Evolutionary conservation across 2,888 invertebrate species (phyloP).

Genomic region (Cosmia pyralina): DNA sequence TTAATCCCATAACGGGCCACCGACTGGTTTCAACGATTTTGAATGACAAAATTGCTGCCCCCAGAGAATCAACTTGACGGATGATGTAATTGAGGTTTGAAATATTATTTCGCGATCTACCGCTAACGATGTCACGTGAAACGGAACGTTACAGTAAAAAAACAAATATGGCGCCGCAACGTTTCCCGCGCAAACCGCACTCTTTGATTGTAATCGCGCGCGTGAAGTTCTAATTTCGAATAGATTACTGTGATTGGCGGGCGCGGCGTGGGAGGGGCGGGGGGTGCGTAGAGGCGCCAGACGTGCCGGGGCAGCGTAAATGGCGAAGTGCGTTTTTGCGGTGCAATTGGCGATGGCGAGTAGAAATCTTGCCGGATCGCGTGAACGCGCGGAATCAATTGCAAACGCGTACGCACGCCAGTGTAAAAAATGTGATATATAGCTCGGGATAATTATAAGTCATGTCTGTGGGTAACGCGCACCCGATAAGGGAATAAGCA

Average conservation of each 20-base stretch:
- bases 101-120: constrained; percentile 77
- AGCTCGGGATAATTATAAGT: constrained; percentile 74
- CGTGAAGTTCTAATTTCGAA: constrained; percentile 83
- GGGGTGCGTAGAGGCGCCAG: constrained; percentile 74
- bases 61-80: constrained; percentile 76
- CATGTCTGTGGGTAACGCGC: constrained; percentile 67
- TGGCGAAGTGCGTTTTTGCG: constrained; percentile 76
- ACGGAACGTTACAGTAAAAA: constrained; percentile 65
- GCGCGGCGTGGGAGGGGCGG: constrained; percentile 69
- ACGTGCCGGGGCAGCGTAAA: constrained; percentile 73
- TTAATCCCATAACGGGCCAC: constrained; percentile 82
- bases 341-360: constrained; percentile 72
- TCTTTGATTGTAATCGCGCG: constrained; percentile 76
- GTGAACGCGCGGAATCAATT: constrained; percentile 76
- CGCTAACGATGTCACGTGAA: constrained; percentile 75
- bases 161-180: constrained; percentile 70
- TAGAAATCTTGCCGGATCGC: constrained; percentile 73
- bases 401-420: constrained; percentile 70
- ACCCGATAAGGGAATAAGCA: constrained; percentile 66
- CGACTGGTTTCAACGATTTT: constrained; percentile 77
- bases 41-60: constrained; percentile 83
- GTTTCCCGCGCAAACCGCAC: constrained; percentile 73
- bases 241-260: constrained; percentile 83
- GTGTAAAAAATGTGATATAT: constrained; percentile 73
- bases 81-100: constrained; percentile 83